phyloP scores from a whole-genome alignment of 1,140 invertebrate genomes.

The Andricus grossulariae region DNA sequence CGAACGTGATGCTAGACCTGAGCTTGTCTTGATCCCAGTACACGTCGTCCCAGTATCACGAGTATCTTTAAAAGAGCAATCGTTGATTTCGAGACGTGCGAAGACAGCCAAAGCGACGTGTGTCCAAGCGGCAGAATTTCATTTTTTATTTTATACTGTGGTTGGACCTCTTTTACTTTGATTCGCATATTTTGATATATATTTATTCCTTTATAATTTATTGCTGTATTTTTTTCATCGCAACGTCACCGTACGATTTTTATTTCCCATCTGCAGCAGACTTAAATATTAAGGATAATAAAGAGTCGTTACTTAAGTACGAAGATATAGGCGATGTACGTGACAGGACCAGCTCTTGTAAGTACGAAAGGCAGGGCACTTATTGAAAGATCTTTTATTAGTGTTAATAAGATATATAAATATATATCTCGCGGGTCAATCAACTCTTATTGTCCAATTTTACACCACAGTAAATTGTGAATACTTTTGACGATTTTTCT shows the following conservation, averaged over 20 bases:
- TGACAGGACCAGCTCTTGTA: slow-evolving; percentile 56
- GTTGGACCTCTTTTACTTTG: slow-evolving; percentile 68
- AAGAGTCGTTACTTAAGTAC: slow-evolving; percentile 53
- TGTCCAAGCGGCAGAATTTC: slow-evolving; percentile 56
- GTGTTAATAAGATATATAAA: slow-evolving; percentile 52
- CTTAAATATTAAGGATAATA: slow-evolving; percentile 47
- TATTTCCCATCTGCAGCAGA: slow-evolving; percentile 52
- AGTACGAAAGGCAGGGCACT: slow-evolving; percentile 54
- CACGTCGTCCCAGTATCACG: slow-evolving; percentile 67
- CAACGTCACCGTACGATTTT: slow-evolving; percentile 36
- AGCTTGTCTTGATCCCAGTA: slow-evolving; percentile 71
- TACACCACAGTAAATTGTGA: background rate
- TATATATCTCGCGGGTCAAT: slow-evolving; percentile 53
- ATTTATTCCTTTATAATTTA: slow-evolving; percentile 73
- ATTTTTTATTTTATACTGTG: slow-evolving; percentile 56
- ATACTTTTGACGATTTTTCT: background rate
- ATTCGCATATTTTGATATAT: slow-evolving; percentile 71
- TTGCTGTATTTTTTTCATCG: slow-evolving; percentile 67
- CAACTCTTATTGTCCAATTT: slow-evolving; percentile 36
- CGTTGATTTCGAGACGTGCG: slow-evolving; percentile 60
- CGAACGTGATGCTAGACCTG: slow-evolving; percentile 66
- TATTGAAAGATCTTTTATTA: slow-evolving; percentile 54
- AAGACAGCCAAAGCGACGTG: slow-evolving; percentile 68
- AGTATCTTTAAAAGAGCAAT: slow-evolving; percentile 57
- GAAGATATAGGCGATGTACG: slow-evolving; percentile 45